phyloP scores from a whole-genome alignment of 2,113 vertebrate genomes.

The Ginglymostoma cirratum region DNA sequence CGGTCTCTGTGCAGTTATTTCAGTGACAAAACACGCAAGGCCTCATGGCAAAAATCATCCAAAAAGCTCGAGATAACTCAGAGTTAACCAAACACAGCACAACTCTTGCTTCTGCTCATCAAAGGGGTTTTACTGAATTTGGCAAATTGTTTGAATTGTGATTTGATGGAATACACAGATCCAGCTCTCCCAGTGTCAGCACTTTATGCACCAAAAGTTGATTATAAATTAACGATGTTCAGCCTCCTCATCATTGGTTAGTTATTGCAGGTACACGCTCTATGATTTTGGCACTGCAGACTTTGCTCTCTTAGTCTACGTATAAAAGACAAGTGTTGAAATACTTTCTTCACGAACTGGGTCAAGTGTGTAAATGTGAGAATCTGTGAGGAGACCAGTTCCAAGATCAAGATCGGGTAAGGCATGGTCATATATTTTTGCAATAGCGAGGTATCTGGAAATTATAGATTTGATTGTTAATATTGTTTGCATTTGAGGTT shows the following conservation, averaged over 20 bases:
- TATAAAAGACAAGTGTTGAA: slow-evolving; percentile 51
- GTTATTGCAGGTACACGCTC: slow-evolving; percentile 43
- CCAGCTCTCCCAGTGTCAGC: background rate
- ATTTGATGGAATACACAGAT: background rate
- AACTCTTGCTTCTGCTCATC: background rate
- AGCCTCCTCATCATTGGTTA: slow-evolving; percentile 52
- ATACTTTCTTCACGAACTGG: slow-evolving; percentile 15
- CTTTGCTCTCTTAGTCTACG: slow-evolving; percentile 56
- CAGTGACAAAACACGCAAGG: too few relatives aligned
- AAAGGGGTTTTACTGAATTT: background rate
- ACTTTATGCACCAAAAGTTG: slow-evolving; percentile 39
- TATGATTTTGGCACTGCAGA: slow-evolving; percentile 49
- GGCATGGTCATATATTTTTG: background rate
- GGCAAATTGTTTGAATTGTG: background rate
- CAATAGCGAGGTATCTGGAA: background rate
- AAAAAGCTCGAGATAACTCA: too few relatives aligned
- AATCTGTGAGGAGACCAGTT: background rate
- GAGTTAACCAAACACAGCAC: too few relatives aligned
- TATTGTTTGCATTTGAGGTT: background rate
- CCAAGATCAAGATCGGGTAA: slow-evolving; percentile 11
- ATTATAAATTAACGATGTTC: slow-evolving; percentile 67
- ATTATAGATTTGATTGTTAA: background rate
- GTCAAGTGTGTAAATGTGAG: background rate
- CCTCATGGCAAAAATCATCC: too few relatives aligned
- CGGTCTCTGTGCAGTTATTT: too few relatives aligned